Evolutionary conservation across 1,140 invertebrate genomes (phyloP).

Genomic region (Lanistes nyassanus): DNA sequence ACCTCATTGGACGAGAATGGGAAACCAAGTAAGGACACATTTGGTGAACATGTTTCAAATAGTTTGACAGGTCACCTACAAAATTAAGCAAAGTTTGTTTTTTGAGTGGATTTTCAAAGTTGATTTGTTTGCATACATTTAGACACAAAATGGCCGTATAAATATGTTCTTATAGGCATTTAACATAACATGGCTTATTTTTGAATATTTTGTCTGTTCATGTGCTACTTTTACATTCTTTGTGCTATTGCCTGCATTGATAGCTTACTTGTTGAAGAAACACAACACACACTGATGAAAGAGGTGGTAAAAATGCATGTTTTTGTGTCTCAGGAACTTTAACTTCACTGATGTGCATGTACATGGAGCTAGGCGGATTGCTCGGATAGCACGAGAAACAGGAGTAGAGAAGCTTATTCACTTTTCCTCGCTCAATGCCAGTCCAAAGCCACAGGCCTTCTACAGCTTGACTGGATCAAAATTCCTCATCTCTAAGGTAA

Average conservation of each 20-base stretch:
- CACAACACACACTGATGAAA: too few species aligned
- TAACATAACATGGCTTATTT: too few species aligned
- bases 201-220: too few species aligned
- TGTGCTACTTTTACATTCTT: too few species aligned
- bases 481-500: conserved; percentile 63
- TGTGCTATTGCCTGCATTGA: too few species aligned
- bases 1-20: conserved; percentile 90
- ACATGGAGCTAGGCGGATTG: conserved; percentile 64
- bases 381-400: conserved; percentile 65
- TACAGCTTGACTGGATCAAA: conserved; percentile 53
- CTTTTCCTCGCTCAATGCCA: conserved; percentile 68
- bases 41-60: neutral
- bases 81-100: too few species aligned
- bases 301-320: neutral
- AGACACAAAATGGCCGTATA: too few species aligned
- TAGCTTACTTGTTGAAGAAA: too few species aligned
- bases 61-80: neutral
- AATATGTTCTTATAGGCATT: too few species aligned
- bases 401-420: conserved; percentile 70
- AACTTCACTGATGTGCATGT: conserved; percentile 62
- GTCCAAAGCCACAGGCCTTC: conserved; percentile 53
- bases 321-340: conserved; percentile 57
- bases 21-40: conserved; percentile 78
- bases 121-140: too few species aligned
- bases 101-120: too few species aligned